phyloP scores from a whole-genome alignment of 2,888 invertebrate species.

The Agonopterix subpropinquella region DNA sequence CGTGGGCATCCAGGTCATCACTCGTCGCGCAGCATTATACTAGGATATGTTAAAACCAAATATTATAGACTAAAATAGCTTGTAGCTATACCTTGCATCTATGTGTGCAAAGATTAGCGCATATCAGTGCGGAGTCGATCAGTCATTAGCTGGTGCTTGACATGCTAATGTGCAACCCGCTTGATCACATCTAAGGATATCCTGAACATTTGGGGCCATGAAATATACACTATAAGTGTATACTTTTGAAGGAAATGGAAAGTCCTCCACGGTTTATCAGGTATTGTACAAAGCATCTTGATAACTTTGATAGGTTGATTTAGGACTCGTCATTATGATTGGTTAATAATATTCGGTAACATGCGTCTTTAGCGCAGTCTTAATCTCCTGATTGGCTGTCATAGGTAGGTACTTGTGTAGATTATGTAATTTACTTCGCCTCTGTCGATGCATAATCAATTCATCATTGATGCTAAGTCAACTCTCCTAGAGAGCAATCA shows the following conservation, averaged over 20 bases:
- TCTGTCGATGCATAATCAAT: no score
- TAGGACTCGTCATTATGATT: neutral
- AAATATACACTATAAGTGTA: neutral
- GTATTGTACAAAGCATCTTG: neutral
- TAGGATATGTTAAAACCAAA: neutral
- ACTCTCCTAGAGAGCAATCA: no score
- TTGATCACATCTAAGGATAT: constrained; percentile 30
- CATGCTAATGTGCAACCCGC: constrained; percentile 49
- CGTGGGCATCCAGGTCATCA: no score
- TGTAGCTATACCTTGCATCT: no score
- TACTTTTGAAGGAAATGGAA: no score
- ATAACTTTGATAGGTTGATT: neutral
- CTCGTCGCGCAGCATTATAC: neutral
- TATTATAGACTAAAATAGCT: neutral
- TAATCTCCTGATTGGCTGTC: no score
- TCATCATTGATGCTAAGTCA: no score
- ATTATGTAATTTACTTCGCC: no score
- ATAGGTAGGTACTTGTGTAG: no score
- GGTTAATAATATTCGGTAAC: neutral
- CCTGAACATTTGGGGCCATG: constrained; percentile 20
- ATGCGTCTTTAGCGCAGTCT: no score
- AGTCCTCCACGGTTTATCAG: neutral
- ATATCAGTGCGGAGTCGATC: constrained; percentile 17
- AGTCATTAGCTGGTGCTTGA: constrained; percentile 36
- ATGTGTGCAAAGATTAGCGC: neutral